Conservation (phyloP, 2,113 vertebrate genomes). For the Helogale parvula region DNA sequence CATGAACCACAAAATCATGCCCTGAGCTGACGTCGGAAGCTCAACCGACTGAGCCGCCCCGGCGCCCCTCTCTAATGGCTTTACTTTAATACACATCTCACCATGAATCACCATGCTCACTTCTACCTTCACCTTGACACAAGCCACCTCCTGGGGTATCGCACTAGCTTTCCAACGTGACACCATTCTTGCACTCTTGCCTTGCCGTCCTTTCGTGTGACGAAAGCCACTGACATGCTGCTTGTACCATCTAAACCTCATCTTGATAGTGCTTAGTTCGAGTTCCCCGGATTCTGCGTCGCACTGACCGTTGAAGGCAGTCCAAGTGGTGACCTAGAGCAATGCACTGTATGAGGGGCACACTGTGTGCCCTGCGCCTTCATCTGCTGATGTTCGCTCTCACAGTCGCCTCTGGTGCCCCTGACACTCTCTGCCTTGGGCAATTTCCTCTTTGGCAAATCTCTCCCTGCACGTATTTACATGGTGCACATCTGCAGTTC, state of each 20-base stretch:
- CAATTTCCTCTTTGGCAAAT: not conserved
- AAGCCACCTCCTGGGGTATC: no score
- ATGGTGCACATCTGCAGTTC: not conserved
- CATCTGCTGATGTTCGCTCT: not conserved
- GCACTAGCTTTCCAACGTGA: not conserved
- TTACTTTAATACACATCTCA: not conserved
- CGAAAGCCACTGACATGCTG: not conserved
- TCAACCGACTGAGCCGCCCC: no score
- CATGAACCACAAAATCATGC: no score
- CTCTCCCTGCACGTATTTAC: not conserved
- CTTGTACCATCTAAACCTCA: not conserved
- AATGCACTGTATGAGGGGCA: rapidly evolving
- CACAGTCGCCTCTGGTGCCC: not conserved
- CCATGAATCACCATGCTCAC: not conserved
- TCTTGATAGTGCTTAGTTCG: not conserved
- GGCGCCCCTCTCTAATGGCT: not conserved
- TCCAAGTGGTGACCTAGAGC: not conserved
- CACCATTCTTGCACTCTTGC: not conserved
- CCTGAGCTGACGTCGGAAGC: no score
- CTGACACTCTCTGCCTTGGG: not conserved
- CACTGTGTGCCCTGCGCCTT: rapidly evolving
- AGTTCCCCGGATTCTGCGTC: not conserved
- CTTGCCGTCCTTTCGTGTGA: not conserved
- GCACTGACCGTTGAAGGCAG: not conserved
- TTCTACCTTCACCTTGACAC: not conserved